Base-by-base conservation (phyloP, 2,113 vertebrate species). In the Pteropus alecto region DNA sequence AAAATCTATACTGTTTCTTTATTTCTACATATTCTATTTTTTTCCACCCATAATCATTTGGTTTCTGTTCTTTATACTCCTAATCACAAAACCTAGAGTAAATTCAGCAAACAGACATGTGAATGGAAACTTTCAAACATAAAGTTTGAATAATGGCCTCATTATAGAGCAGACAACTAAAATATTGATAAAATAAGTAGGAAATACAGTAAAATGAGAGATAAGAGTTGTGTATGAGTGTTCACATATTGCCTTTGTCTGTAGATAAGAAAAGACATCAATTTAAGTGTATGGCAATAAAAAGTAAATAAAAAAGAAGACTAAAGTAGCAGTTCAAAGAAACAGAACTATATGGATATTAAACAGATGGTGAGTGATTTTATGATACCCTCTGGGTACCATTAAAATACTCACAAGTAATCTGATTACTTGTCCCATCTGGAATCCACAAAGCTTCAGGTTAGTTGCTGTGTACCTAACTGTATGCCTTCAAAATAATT, bases 391-490 rank as follows among this genome's bases (percentile, higher is more conserved):
- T 97, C 86, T 96, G 95, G 97, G 89, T 97, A 63, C 89, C 78
- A 96, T 96, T 95, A 95, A 97, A 97, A 95, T 33, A 94, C 60
- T 65, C 95, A 92, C 94, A 96, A 96, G 94, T 97, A 94, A 94
- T 97, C 97, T 93, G 96, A 98, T 98, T 96, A 93, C 65, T 94
- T 94, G 94, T 94, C 93, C 97, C 96, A 98, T 98, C 96, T 98
- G 95, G 96, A 95, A 90, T 92, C 74, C 74, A 90, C 73, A 86
- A 89, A 97, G 73, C 60, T 97, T 96, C 90, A 91, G 91, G 96
- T 96, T 97, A 92, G 97, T 92, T 81, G 88, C 58, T 79, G 3
- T 79, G 63, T 90, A 90, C 82, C 88, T 89, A 96, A 83, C 73
- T 95, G 24, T 35, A 46, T 71, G 19, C 28, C 33, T 60, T 71